Base-by-base conservation (phyloP, 2,113 vertebrate species). In the Thamnophis sirtalis region DNA sequence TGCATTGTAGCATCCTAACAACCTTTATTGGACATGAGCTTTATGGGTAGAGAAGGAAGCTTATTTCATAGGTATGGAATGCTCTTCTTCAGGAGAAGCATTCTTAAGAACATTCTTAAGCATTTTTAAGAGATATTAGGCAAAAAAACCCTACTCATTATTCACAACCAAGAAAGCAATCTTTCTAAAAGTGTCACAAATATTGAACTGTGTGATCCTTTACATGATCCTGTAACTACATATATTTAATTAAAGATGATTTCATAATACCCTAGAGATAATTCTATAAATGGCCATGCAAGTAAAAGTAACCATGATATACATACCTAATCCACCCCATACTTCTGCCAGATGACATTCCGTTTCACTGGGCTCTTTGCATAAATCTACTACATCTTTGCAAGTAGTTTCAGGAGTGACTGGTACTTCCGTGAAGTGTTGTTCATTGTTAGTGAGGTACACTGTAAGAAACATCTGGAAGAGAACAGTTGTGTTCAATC, bases 381-480 rank as follows among this genome's bases (percentile, higher is more conserved):
- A 99, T 92, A 99, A 97, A 88, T 99, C 99, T 96, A 99, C 97
- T 94, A 99, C 98, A n/a, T 99, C 99, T 49, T 98, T 97, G 96
- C 99, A 99, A 33, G 98, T 95, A 0, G 99, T 99, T 92, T 99
- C 99, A 0, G 98, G 98, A 5, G 99, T 99, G 85, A 99, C 97
- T 0, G 99, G 99, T 68, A 99, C 99, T 97, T 99, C 99, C 0
- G 98, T 99, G 97, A 99, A 99, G 97, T 99, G 99, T 96, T 99
- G 99, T 96, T 99, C 99, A 0, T 98, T 99, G 97, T 99, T 99
- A 96, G 99, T 99, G 97, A 99, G 99, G 97, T 99, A 99, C 94
- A 99, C 99, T 0, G 99, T 99, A 93, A 99, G 98, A 96, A 99
- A 99, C 99, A 99, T 99, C 99, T 99, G 93, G 43, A 96, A 93